Conservation (phyloP, 2,888 invertebrate species). For the Sesia apiformis region DNA sequence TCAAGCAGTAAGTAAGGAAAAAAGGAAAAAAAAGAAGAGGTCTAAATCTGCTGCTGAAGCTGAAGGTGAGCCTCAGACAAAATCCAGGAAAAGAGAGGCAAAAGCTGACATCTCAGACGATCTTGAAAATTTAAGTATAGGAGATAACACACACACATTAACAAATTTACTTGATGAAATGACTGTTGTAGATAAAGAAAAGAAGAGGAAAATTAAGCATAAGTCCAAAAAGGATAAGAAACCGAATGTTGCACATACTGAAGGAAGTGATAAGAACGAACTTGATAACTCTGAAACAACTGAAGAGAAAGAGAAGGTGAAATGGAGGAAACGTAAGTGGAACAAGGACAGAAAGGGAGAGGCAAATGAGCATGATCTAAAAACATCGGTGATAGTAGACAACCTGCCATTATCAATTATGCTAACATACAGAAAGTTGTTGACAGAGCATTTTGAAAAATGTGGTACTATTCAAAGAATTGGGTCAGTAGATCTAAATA, state of each 20-base stretch:
- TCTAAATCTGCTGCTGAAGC: conserved; percentile 15
- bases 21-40: conserved; percentile 36
- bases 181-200: conserved; percentile 50
- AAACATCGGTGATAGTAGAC: conserved; percentile 39
- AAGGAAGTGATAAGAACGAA: conserved; percentile 15
- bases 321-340: conserved; percentile 57
- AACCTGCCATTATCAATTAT: conserved; percentile 46
- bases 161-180: conserved; percentile 52
- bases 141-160: conserved; percentile 52
- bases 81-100: conserved; percentile 28
- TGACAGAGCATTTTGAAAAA: conserved; percentile 45
- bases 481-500: conserved; percentile 32
- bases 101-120: conserved; percentile 44
- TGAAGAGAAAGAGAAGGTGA: conserved; percentile 38
- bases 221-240: conserved; percentile 26
- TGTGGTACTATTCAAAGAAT: conserved; percentile 43
- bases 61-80: conserved; percentile 32
- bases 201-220: conserved; percentile 34
- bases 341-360: conserved; percentile 47
- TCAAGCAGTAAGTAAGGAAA: conserved; percentile 8
- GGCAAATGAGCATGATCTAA: conserved; percentile 14
- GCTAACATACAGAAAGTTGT: conserved; percentile 36
- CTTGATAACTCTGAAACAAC: conserved; percentile 14
- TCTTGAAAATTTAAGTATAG: conserved; percentile 49
- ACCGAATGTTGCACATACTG: conserved; percentile 8